Conservation (phyloP, 2,113 vertebrate genomes). For the Vombatus ursinus region DNA sequence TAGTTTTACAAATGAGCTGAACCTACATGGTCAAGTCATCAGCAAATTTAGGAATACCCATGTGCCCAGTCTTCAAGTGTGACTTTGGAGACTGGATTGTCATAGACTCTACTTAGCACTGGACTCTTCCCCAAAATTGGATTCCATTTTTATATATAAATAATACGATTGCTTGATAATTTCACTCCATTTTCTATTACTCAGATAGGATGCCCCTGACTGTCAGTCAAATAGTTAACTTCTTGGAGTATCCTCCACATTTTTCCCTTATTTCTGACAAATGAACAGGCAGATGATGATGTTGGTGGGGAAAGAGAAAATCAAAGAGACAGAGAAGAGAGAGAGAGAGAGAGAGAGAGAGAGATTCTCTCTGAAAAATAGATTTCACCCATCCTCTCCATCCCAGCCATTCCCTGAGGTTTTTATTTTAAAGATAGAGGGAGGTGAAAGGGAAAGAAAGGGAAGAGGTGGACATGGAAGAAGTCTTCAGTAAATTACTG, state of each 20-base stretch:
- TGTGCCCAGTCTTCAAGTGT: not conserved
- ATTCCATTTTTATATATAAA: not conserved
- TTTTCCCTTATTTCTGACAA: not conserved
- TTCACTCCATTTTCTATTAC: not conserved
- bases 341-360: not conserved
- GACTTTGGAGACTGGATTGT: not conserved
- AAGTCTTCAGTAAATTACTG: rapidly evolving
- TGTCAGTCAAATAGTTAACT: not conserved
- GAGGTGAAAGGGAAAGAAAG: not conserved
- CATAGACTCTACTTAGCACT: not conserved
- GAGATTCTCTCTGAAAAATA: not conserved
- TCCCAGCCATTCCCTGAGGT: not conserved
- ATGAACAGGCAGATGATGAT: not conserved
- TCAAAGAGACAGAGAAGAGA: not conserved
- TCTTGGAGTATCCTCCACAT: not conserved
- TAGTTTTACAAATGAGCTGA: not conserved
- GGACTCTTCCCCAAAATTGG: not conserved
- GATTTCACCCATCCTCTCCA: not conserved
- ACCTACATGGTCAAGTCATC: not conserved
- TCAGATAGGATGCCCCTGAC: not conserved
- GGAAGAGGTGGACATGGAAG: rapidly evolving
- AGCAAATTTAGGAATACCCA: not conserved
- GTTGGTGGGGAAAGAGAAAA: not conserved
- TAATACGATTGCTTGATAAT: not conserved
- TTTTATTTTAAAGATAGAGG: not conserved